Evolutionary conservation across 2,113 vertebrate species (phyloP).

Genomic region (Montifringilla adamsi): DNA sequence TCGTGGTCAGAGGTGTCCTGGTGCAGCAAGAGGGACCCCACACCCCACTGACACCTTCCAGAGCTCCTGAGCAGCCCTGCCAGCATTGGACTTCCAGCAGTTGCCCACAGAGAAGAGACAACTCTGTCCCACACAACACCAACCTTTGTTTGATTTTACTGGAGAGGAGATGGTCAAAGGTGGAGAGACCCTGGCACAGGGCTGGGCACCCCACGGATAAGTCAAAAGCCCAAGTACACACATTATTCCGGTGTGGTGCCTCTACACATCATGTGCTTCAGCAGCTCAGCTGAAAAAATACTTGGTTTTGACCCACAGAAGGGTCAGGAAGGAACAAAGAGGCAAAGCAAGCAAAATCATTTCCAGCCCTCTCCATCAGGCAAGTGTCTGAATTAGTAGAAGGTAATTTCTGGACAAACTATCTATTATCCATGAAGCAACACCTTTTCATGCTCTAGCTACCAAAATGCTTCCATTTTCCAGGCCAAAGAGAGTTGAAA

Average conservation of each 20-base stretch:
- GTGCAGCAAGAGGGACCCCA: not conserved
- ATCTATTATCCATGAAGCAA: not conserved
- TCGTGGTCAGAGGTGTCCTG: fast-evolving
- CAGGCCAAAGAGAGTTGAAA: not conserved
- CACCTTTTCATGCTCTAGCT: not conserved
- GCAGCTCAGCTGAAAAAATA: not conserved
- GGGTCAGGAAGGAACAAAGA: not conserved
- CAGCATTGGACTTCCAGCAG: not conserved
- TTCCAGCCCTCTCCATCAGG: not conserved
- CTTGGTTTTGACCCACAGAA: not conserved
- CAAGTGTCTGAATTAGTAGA: not conserved
- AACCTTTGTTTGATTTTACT: not conserved
- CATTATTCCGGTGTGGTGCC: not conserved
- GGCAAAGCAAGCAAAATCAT: not conserved
- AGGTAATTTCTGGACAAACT: not conserved
- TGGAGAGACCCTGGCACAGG: not conserved
- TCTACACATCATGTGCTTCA: not conserved
- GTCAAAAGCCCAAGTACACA: not conserved
- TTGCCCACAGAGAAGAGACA: not conserved
- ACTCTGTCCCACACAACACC: fast-evolving
- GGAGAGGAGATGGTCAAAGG: not conserved
- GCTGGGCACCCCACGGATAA: not conserved
- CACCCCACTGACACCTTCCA: fast-evolving
- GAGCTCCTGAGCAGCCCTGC: not conserved
- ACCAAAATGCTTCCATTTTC: not conserved